Conservation (phyloP, 1,140 invertebrate species). For the Metopolophium dirhodum region DNA sequence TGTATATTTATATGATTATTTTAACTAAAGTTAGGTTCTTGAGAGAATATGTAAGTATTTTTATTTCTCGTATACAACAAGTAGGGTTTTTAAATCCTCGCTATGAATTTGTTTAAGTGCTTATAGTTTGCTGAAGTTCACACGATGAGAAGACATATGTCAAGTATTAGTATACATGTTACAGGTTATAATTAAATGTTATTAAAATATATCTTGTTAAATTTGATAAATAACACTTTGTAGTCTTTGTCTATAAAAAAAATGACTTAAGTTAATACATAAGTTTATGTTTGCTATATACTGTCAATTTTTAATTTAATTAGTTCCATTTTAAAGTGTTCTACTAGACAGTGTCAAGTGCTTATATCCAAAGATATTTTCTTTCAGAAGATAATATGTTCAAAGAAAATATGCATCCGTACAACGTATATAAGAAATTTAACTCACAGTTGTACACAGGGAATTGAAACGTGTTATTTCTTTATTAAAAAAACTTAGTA, state of each 20-base stretch:
- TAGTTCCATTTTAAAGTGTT: background rate
- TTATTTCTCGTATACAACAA: background rate
- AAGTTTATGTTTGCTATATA: background rate
- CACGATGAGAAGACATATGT: background rate
- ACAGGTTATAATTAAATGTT: background rate
- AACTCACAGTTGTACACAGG: background rate
- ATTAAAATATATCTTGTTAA: background rate
- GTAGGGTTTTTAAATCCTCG: background rate
- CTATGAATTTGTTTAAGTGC: background rate
- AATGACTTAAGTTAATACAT: background rate
- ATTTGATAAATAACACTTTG: background rate
- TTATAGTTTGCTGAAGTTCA: background rate
- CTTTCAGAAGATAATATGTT: background rate
- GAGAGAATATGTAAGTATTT: background rate
- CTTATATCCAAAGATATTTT: background rate
- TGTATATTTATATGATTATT: background rate
- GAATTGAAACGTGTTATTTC: constrained; percentile 1
- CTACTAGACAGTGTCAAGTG: background rate
- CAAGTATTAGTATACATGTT: background rate
- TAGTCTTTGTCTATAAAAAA: background rate
- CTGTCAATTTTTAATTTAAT: background rate
- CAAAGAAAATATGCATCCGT: background rate
- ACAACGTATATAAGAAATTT: background rate
- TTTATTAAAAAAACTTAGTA: background rate
- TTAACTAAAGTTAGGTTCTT: background rate